phyloP scores from a whole-genome alignment of 2,888 invertebrate genomes.

The Capitulum mitella region DNA sequence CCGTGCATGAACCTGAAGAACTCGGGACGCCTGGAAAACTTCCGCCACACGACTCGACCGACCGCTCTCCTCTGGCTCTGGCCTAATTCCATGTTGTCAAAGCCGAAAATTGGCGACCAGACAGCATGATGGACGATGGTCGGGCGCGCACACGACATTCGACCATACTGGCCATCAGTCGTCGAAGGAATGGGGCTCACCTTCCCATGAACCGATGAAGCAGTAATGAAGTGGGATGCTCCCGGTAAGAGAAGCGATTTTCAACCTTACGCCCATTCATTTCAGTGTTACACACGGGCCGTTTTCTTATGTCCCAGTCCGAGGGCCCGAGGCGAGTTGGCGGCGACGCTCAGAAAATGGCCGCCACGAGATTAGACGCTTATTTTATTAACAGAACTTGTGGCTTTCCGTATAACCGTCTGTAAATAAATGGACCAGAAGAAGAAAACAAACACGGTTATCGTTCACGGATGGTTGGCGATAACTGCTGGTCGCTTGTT shows the following conservation, averaged over 20 bases:
- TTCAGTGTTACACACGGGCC: neutral
- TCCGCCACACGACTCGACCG: neutral
- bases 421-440: constrained; percentile 6
- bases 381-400: constrained; percentile 24
- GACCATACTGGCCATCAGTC: neutral
- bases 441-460: constrained; percentile 19
- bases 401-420: constrained; percentile 15
- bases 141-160: neutral
- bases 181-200: neutral
- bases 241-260: neutral
- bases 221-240: constrained; percentile 19
- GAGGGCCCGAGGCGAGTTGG: neutral
- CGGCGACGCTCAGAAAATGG: neutral
- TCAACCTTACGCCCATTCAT: neutral
- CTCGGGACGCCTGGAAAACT: neutral
- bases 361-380: constrained; percentile 12
- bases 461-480: neutral
- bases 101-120: constrained; percentile 19
- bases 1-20: too few species aligned
- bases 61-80: neutral
- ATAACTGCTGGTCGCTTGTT: constrained; percentile 2
- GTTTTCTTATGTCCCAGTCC: neutral
- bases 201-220: neutral
- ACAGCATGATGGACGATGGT: constrained; percentile 8
- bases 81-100: constrained; percentile 25